Evolutionary conservation across 1,140 invertebrate genomes (phyloP).

Genomic region (Eubasilissa regina): DNA sequence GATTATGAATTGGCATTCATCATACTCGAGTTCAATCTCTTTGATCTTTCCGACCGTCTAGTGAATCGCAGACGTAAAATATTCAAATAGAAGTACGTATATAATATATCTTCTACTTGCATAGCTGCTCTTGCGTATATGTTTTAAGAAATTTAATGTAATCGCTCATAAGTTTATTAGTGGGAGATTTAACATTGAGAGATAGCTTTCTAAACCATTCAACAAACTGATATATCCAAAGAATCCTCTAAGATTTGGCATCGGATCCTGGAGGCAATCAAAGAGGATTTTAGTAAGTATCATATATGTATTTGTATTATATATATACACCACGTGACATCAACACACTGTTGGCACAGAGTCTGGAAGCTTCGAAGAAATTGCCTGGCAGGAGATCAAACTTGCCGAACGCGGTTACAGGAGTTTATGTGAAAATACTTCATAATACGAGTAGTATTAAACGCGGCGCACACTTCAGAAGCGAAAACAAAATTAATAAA

Average conservation of each 20-base stretch:
- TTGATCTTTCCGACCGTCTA: no score
- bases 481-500: conserved; percentile 16
- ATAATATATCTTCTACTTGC: no score
- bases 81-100: no score
- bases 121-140: no score
- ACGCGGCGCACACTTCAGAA: conserved; percentile 13
- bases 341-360: conserved; percentile 3
- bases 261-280: neutral
- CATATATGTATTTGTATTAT: neutral
- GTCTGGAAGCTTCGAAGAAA: conserved; percentile 24
- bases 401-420: conserved; percentile 32
- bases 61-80: no score
- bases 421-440: neutral
- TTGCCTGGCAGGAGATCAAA: conserved; percentile 25
- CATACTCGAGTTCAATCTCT: no score
- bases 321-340: neutral
- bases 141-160: no score
- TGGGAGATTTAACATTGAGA: no score
- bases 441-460: neutral
- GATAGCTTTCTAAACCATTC: conserved; percentile 1
- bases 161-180: no score
- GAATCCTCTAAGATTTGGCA: neutral
- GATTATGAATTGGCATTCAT: no score
- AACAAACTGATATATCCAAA: neutral
- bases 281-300: neutral